A percentile compares a stretch with the other conserved stretches of the same genome.
Conservation (phyloP, 2,113 vertebrate species). For the Lophochroa leadbeateri region DNA sequence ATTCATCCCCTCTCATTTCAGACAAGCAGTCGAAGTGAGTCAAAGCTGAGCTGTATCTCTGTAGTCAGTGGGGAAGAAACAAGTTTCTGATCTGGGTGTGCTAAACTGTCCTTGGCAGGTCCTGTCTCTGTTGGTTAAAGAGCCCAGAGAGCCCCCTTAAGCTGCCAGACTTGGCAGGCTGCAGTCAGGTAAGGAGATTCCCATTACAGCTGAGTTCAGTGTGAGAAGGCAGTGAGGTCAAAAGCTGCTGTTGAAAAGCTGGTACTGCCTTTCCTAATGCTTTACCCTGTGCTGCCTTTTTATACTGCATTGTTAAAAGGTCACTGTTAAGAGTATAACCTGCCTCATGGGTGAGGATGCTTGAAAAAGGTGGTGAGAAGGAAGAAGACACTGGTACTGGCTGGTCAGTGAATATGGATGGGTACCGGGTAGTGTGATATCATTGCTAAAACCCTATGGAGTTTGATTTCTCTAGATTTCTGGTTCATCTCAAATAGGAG, state of each 20-base stretch:
- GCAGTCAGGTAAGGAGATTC: neutral
- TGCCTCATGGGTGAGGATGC: neutral
- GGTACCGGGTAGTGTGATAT: neutral
- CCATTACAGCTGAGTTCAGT: neutral
- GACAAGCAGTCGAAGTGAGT: neutral
- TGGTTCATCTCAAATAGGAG: neutral
- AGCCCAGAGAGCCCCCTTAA: neutral
- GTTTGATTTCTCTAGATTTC: neutral
- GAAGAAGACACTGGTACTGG: neutral
- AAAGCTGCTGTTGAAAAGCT: neutral
- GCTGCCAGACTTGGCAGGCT: neutral
- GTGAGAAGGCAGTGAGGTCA: neutral
- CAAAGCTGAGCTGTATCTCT: neutral
- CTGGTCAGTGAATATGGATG: neutral
- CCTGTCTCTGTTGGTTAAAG: neutral
- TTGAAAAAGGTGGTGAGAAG: neutral
- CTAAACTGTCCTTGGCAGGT: neutral
- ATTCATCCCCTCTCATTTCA: neutral
- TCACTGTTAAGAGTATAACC: neutral
- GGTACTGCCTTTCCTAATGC: neutral
- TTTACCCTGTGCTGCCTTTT: neutral
- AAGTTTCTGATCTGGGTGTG: neutral
- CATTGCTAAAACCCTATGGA: neutral
- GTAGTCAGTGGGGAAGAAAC: neutral
- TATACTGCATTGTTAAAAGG: neutral